These are phyloP conservation scores for Alectura lathami DNA, from an alignment of 2,113 vertebrate species.

Conservation along the genomic window DNA sequence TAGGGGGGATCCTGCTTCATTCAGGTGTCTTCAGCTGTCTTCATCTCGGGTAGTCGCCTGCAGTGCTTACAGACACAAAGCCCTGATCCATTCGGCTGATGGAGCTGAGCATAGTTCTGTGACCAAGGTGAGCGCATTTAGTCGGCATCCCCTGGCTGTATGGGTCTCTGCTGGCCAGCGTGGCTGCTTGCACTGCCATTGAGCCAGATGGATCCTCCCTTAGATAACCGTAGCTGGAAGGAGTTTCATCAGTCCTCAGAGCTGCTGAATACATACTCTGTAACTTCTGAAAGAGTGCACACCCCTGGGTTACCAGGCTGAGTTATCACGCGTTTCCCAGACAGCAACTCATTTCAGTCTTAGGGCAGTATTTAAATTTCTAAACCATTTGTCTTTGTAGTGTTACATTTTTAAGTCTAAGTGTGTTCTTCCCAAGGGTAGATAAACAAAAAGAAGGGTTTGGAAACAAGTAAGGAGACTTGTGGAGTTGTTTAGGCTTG, in stretches of 20 bases:
- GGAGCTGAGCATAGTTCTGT: not conserved
- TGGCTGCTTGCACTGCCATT: not conserved
- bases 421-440: not conserved
- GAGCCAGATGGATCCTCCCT: not conserved
- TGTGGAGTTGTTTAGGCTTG: constrained; percentile 44
- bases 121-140: not conserved
- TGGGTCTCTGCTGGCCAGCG: not conserved
- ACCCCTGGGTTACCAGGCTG: not conserved
- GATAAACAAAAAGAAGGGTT: constrained; percentile 22
- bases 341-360: not conserved
- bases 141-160: not conserved
- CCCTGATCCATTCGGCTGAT: not conserved
- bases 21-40: not conserved
- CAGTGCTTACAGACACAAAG: rapidly evolving
- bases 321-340: not conserved
- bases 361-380: constrained; percentile 3
- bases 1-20: not conserved
- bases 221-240: not conserved
- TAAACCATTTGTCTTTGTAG: constrained; percentile 17
- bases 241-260: not conserved
- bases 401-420: not conserved
- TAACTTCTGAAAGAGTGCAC: not conserved
- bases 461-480: not conserved
- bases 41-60: not conserved
- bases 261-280: not conserved